Evolutionary conservation across 2,797 vertebrate genomes (phyloP), one percentile per base, ranked within the genome.

Genomic region (Monodelphis domestica): DNA sequence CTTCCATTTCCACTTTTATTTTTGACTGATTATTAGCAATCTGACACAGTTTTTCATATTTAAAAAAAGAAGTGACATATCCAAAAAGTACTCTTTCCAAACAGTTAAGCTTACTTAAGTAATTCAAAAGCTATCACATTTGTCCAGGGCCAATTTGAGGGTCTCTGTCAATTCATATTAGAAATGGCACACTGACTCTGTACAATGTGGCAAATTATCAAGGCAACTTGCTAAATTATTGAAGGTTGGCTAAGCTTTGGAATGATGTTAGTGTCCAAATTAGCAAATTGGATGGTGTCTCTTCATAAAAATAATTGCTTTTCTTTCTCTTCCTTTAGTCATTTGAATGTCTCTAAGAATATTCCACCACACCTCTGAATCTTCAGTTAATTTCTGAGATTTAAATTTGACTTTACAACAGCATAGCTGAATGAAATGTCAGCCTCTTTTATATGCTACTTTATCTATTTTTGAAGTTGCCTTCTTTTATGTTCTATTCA

Each of bases 151-250:
- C 70, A 84, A 84, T 50, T 50, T 84, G 21, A 84, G 38, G 70
- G 21, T 33, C 95, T 90, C 94, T 96, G 92, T 97, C 95, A 96
- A 95, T 95, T 97, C 98, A 96, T 98, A 97, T 97, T 97, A 98
- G 96, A 96, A 97, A 97, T 97, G 95, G 89, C 95, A 97, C 87
- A 94, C 93, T 96, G 95, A 95, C 94, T 97, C n/a, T 94, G 90
- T 95, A 97, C 92, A 96, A 91, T 90, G 54, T 95, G 96, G 96
- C 53, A 95, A 94, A 97, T 98, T 97, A 98, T 97, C 94, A 97
- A 90, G 91, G 89, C 70, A 93, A 95, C 84, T 96, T 97, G 95
- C 89, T 97, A 97, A 98, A 97, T 98, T 97, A 96, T 95, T 97
- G 97, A 97, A 97, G 95, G 17, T 63, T 97, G 96, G 90, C 94